These are phyloP conservation scores for Aythya baeri DNA, from an alignment of 2,113 vertebrate species.

Conservation along the genomic window DNA sequence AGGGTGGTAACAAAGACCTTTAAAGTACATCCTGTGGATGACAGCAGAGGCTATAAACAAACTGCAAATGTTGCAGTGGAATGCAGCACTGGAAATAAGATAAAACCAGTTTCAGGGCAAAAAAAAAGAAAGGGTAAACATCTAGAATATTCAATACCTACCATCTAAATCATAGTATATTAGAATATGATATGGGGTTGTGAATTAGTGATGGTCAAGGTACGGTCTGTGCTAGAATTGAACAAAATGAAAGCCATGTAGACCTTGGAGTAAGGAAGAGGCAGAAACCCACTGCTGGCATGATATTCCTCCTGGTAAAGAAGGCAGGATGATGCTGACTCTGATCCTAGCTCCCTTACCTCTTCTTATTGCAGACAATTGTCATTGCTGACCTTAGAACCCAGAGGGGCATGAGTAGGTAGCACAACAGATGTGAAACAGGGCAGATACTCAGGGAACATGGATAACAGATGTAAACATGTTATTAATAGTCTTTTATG, in stretches of 20 bases:
- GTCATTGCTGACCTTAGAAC: not conserved
- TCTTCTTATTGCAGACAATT: not conserved
- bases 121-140: not conserved
- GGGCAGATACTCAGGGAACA: fast-evolving
- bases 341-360: not conserved
- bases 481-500: not conserved
- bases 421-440: not conserved
- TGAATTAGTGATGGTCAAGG: not conserved
- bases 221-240: fast-evolving
- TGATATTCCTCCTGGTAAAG: fast-evolving
- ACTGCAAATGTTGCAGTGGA: not conserved
- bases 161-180: too few relatives aligned
- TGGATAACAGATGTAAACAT: not conserved
- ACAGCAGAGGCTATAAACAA: not conserved
- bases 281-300: not conserved
- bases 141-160: not conserved
- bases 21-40: not conserved
- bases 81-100: not conserved
- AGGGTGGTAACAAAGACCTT: not conserved
- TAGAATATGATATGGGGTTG: not conserved
- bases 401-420: not conserved
- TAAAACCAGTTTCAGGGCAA: not conserved
- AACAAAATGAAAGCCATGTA: not conserved
- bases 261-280: not conserved
- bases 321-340: not conserved